Evolutionary conservation across 2,888 invertebrate genomes (phyloP), one percentile per base, ranked within the genome.

Genomic region (Macroteleia sp.): DNA sequence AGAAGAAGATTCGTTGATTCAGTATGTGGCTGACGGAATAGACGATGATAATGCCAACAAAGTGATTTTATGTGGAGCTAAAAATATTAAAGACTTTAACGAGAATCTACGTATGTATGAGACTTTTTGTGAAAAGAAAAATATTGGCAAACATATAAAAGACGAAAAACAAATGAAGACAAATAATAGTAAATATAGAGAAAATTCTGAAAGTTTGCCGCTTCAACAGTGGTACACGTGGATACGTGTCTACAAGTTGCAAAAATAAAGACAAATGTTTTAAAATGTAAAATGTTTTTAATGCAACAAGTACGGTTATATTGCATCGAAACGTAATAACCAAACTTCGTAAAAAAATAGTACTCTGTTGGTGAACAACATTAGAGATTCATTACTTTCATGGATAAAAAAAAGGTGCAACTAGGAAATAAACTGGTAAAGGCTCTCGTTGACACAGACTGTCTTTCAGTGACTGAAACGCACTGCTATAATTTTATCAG

Each of bases 11-110:
- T 70, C 71, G 0, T 5, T 77, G 1, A 57, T 77, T 0, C 67
- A 79, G 14, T 81, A 81, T 16, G 28, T 80, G 3, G 79, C 64
- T 9, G 69, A 57, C n/a, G 41, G 69, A 1, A 44, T 70, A 9
- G 32, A 50, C 3, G 50, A 50, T 9, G 5, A 52, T 17, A 14
- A 4, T 8, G 61, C 48, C 5, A 36, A 16, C 1, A 77, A 77
- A 20, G 10, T 50, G 3, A 52, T 77, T 16, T 20, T 71, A 3
- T 77, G 62, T 34, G 67, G 71, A 19, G 66, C 71, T 8, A 54
- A 8, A 9, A 39, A 10, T 3, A 4, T 59, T 5, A 59, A 50
- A 10, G 46, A 67, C 0, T 67, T 75, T 22, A 75, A 67, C 19
- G 61, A 67, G 14, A 59, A 61, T 10, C 4, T 75, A 8, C 28